Conservation (phyloP, 2,113 vertebrate genomes). For the Orientallactaga bullata region DNA sequence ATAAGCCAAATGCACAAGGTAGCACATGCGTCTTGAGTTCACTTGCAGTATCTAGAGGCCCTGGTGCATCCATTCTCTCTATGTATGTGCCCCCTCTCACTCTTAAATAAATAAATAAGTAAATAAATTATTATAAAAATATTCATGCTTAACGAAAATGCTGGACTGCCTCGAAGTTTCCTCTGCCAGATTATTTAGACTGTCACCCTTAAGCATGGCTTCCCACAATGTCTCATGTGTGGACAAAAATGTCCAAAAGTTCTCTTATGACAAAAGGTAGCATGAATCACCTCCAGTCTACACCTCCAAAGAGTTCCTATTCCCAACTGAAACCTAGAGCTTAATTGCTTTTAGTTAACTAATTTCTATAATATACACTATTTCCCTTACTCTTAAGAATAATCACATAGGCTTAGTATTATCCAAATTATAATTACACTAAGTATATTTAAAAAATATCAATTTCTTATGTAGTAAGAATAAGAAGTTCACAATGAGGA, state of each 20-base stretch:
- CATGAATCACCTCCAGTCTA: not conserved
- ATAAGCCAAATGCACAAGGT: too few relatives aligned
- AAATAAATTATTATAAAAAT: not conserved
- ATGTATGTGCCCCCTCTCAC: too few relatives aligned
- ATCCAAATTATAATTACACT: not conserved
- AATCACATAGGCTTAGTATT: slow-evolving; percentile 5
- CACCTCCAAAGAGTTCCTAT: too few relatives aligned
- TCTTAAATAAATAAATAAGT: too few relatives aligned
- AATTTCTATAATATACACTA: not conserved
- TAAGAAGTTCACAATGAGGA: not conserved
- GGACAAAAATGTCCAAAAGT: not conserved
- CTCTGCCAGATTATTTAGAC: not conserved
- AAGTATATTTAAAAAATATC: not conserved
- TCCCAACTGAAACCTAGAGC: not conserved
- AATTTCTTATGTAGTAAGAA: not conserved
- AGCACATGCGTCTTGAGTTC: too few relatives aligned
- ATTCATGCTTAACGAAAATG: not conserved
- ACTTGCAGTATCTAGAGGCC: too few relatives aligned
- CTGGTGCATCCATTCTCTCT: too few relatives aligned
- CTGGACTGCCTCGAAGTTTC: not conserved
- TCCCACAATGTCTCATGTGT: not conserved
- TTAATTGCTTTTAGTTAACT: too few relatives aligned
- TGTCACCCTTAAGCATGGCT: not conserved
- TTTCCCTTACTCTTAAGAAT: not conserved
- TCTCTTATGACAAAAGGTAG: not conserved